Percentiles rank a stretch among this genome's conserved stretches.
Conservation (phyloP, 1,140 invertebrate species). For the Drosophila sp. region DNA sequence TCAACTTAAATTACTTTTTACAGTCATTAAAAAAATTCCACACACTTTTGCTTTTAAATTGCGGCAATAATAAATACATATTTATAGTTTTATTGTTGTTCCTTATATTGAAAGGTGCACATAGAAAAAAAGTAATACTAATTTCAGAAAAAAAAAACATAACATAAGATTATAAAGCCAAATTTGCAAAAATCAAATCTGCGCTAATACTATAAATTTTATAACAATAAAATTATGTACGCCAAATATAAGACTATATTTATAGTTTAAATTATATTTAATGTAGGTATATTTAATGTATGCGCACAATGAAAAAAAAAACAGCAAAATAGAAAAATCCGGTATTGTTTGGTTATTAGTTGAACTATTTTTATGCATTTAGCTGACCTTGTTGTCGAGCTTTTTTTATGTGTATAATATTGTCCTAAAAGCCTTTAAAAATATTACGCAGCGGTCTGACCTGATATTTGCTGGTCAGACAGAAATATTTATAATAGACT, state of each 20-base stretch:
- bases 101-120: constrained; percentile 5
- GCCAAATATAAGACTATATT: constrained; percentile 46
- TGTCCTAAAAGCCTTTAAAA: constrained; percentile 80
- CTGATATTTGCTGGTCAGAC: constrained; percentile 16
- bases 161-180: constrained; percentile 56
- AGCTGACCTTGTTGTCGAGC: constrained; percentile 26
- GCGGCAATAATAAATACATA: constrained; percentile 54
- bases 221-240: constrained; percentile 58
- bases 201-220: constrained; percentile 69
- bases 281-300: constrained; percentile 53
- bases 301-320: constrained; percentile 36
- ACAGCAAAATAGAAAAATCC: constrained; percentile 28
- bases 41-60: constrained; percentile 17
- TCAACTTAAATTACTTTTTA: constrained; percentile 47
- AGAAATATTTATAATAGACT: constrained; percentile 45
- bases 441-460: constrained; percentile 50
- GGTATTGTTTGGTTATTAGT: constrained; percentile 39
- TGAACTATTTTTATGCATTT: constrained; percentile 45
- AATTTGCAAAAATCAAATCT: constrained; percentile 79
- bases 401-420: constrained; percentile 71
- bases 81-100: constrained; percentile 31
- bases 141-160: constrained; percentile 37
- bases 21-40: constrained; percentile 44
- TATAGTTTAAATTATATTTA: constrained; percentile 38
- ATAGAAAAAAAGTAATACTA: constrained; percentile 39